These are phyloP conservation scores for Pandion haliaetus DNA, from an alignment of 2,113 vertebrate genomes.

Conservation along the genomic window DNA sequence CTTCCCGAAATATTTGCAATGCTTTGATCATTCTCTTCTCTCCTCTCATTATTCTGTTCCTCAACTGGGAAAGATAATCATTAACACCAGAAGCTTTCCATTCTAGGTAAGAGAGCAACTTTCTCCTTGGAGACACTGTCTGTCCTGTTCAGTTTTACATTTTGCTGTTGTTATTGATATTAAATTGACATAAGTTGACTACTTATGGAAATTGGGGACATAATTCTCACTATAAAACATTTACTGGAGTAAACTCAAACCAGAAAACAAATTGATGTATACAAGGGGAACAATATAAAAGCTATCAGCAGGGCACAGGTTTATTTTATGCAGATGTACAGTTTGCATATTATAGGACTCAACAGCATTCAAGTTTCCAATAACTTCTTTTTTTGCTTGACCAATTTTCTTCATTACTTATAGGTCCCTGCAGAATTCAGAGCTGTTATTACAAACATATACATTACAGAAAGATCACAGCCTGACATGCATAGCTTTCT, in stretches of 20 bases:
- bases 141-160: background rate
- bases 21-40: background rate
- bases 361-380: slow-evolving; percentile 45
- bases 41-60: background rate
- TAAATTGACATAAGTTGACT: background rate
- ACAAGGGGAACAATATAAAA: background rate
- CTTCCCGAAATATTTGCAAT: background rate
- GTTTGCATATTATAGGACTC: background rate
- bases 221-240: background rate
- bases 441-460: slow-evolving; percentile 33
- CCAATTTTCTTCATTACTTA: slow-evolving; percentile 41
- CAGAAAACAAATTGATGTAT: background rate
- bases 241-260: background rate
- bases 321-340: slow-evolving; percentile 45
- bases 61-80: background rate
- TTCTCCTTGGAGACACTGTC: background rate
- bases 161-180: background rate
- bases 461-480: slow-evolving; percentile 3
- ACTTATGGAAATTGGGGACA: background rate
- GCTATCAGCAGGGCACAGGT: background rate
- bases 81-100: background rate
- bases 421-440: background rate
- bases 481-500: background rate
- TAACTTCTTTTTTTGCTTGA: slow-evolving; percentile 27
- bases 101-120: background rate